phyloP scores from a whole-genome alignment of 2,888 invertebrate genomes.

The Harpalus rufipes region DNA sequence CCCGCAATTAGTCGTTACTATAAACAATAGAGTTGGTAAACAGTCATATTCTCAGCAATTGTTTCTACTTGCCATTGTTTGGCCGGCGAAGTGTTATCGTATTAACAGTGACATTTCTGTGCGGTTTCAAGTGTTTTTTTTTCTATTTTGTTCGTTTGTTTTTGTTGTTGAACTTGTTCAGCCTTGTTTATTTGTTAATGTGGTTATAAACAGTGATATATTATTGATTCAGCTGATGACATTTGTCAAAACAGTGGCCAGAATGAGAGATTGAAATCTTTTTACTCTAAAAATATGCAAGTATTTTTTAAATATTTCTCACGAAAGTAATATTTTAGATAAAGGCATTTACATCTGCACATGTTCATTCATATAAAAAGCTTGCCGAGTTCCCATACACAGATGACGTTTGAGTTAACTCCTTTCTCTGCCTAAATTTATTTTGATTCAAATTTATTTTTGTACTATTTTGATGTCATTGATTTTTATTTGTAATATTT shows the following conservation, averaged over 20 bases:
- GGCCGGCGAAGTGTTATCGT: conserved; percentile 27
- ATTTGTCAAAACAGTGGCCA: conserved; percentile 16
- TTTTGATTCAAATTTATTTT: conserved; percentile 1
- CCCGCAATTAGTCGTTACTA: conserved; percentile 44
- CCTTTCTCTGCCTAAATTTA: neutral
- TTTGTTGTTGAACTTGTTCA: conserved; percentile 46
- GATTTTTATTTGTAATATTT: conserved; percentile 12
- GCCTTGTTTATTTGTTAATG: conserved; percentile 27
- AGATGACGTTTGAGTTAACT: neutral
- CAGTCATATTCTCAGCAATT: conserved; percentile 41
- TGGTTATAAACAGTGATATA: conserved; percentile 28
- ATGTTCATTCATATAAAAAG: neutral
- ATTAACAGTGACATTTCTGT: conserved; percentile 51
- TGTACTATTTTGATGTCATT: conserved; percentile 15
- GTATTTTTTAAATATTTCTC: conserved; percentile 19
- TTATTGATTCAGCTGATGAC: conserved; percentile 5
- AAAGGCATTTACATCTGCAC: conserved; percentile 29
- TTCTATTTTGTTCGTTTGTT: conserved; percentile 33
- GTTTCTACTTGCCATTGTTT: conserved; percentile 48
- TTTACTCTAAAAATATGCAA: conserved; percentile 17
- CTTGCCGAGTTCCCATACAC: neutral
- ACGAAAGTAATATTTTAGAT: neutral
- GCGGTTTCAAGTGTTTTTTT: conserved; percentile 56
- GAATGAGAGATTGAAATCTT: conserved; percentile 42
- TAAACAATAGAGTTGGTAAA: conserved; percentile 56